A percentile compares a stretch with the other conserved stretches of the same genome.
phyloP scores from a whole-genome alignment of 2,113 vertebrate genomes.

The Plectropomus leopardus region DNA sequence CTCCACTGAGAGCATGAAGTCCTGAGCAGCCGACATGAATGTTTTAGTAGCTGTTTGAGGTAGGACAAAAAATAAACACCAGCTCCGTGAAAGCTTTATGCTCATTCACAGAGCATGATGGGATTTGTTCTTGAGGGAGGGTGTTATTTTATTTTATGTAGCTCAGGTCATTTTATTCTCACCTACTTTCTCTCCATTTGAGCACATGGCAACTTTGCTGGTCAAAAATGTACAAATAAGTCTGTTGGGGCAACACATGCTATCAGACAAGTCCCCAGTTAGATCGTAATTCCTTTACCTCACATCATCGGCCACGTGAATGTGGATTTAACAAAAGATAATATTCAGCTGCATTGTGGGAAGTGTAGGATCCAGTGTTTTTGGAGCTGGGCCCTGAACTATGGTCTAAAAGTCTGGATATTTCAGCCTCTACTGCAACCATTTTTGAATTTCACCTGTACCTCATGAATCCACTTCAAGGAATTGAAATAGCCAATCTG shows the following conservation, averaged over 20 bases:
- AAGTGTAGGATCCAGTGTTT: too few relatives aligned
- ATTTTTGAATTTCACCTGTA: too few relatives aligned
- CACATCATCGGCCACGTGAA: too few relatives aligned
- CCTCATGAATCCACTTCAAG: too few relatives aligned
- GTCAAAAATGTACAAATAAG: neutral
- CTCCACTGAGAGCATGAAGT: neutral
- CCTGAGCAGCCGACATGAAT: constrained; percentile 14
- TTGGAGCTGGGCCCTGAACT: too few relatives aligned
- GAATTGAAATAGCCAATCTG: too few relatives aligned
- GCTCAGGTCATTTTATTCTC: neutral
- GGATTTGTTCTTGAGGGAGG: neutral
- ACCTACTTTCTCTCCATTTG: neutral
- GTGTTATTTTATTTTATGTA: neutral
- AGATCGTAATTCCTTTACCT: neutral
- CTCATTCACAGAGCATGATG: neutral
- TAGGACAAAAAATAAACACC: constrained; percentile 4
- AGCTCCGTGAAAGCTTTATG: neutral
- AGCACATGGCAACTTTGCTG: neutral
- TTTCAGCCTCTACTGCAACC: too few relatives aligned
- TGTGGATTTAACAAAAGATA: too few relatives aligned
- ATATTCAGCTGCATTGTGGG: too few relatives aligned
- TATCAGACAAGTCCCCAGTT: neutral
- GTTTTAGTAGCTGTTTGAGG: constrained; percentile 37
- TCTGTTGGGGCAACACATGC: neutral
- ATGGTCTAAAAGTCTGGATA: too few relatives aligned